phyloP scores from a whole-genome alignment of 2,797 vertebrate genomes.

The Cossypha polioptera region DNA sequence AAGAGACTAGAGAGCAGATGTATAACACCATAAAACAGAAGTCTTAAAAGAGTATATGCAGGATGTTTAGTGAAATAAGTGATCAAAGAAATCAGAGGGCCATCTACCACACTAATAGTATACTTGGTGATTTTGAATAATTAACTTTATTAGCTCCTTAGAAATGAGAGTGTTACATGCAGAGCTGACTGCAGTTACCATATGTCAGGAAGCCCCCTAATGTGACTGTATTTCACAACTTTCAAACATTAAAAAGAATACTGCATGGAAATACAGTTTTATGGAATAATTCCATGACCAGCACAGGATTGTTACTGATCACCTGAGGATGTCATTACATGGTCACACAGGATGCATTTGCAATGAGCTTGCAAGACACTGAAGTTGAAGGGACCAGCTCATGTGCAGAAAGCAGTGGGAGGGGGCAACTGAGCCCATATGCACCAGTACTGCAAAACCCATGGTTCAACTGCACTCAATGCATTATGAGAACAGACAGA shows the following conservation, averaged over 20 bases:
- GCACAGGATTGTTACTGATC: neutral
- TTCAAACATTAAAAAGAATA: neutral
- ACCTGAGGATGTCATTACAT: neutral
- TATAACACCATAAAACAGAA: neutral
- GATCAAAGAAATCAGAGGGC: neutral
- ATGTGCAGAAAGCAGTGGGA: neutral
- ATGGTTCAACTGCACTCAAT: neutral
- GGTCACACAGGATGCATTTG: neutral
- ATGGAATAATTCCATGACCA: neutral
- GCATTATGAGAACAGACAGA: neutral
- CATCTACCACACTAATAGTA: neutral
- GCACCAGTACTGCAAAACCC: neutral
- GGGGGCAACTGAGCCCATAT: neutral
- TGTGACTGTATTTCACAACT: neutral
- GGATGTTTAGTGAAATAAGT: neutral
- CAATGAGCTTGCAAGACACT: neutral
- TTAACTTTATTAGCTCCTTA: constrained; percentile 4
- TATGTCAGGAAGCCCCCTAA: neutral
- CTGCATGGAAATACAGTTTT: neutral
- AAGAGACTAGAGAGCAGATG: neutral
- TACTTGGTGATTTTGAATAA: constrained; percentile 25
- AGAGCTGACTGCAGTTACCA: constrained; percentile 13
- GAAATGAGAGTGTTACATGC: neutral
- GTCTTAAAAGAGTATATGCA: neutral
- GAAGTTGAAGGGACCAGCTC: neutral